Conservation (phyloP, 2,797 vertebrate species). For the Phaenicophaeus curvirostris region DNA sequence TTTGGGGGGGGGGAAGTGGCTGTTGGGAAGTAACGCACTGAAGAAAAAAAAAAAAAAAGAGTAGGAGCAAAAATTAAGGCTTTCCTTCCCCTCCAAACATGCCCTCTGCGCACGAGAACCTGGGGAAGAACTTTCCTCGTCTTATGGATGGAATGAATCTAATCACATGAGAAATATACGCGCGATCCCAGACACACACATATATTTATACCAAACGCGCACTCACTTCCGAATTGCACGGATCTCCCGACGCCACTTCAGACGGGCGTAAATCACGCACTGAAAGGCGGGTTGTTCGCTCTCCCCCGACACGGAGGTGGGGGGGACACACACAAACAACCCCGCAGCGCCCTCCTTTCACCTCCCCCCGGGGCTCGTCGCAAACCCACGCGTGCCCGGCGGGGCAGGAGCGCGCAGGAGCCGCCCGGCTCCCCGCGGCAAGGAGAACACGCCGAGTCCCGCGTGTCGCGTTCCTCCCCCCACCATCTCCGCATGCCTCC, state of each 20-base stretch:
- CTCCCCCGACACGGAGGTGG: background rate
- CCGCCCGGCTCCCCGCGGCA: background rate
- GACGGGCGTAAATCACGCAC: slow-evolving; percentile 55
- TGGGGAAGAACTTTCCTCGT: background rate
- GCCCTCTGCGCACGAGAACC: slow-evolving; percentile 47
- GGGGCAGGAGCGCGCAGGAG: background rate
- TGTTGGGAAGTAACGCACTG: background rate
- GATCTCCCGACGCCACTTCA: slow-evolving; percentile 47
- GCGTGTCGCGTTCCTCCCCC: background rate
- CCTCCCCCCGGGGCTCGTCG: background rate
- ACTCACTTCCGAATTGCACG: slow-evolving; percentile 72
- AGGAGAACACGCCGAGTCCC: background rate
- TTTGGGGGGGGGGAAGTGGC: background rate
- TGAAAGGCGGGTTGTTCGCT: background rate
- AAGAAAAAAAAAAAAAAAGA: background rate
- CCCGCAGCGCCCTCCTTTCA: background rate
- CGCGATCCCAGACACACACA: too few species aligned
- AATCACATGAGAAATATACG: background rate
- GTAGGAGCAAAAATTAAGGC: background rate
- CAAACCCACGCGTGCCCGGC: slow-evolving; percentile 32
- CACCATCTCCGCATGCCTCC: background rate
- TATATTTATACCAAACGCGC: background rate
- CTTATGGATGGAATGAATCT: background rate
- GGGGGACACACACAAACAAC: too few species aligned
- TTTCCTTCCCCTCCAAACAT: background rate